Base-by-base conservation (phyloP, 2,888 invertebrate species). In the Ectemnius lituratus region DNA sequence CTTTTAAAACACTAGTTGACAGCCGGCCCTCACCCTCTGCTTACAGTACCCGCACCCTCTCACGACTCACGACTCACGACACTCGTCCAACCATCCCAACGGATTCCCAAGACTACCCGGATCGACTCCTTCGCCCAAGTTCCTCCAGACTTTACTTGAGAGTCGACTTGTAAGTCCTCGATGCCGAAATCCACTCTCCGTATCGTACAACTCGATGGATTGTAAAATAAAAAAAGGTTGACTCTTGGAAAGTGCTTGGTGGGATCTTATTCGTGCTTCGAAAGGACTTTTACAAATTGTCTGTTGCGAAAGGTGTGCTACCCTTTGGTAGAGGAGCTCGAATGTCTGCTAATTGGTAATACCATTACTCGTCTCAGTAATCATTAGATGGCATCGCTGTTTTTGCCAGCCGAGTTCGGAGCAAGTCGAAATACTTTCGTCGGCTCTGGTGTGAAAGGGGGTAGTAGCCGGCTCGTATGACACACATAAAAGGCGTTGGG, bases 1-100 rank as follows among this genome's bases (percentile, higher is more conserved):
- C 88, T 90, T 90, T 90, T 91, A 90, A 90, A 90, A 91, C 90
- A 90, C 90, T 90, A 90, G 90, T 90, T 90, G 90, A 90, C 90
- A 90, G 89, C 87, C 87, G 84, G 79, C 82, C 82, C 81, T 62
- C 68, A 67, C 73, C 70, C 67, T 52, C 58, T 18, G 37, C 52
- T 13, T 37, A 16, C 27, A 14, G 87, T 86, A 85, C 83, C 78
- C 82, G 80, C 77, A 70, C 66, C 65, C 80, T 70, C 71, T 66
- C 37, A 37, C 37, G 6, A 23, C 23, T 66, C 37, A 37, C 37
- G 6, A 23, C 23, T 23, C 37, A 8, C 74, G 67, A 65, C 65
- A 60, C 62, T 80, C 78, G 74, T 74, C 81, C 75, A 81, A 83
- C 83, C 84, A 80, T 82, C 83, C 86, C 84, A 80, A 84, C 84